Base-by-base conservation (phyloP, 2,113 vertebrate species). In the Anoura caudifer region DNA sequence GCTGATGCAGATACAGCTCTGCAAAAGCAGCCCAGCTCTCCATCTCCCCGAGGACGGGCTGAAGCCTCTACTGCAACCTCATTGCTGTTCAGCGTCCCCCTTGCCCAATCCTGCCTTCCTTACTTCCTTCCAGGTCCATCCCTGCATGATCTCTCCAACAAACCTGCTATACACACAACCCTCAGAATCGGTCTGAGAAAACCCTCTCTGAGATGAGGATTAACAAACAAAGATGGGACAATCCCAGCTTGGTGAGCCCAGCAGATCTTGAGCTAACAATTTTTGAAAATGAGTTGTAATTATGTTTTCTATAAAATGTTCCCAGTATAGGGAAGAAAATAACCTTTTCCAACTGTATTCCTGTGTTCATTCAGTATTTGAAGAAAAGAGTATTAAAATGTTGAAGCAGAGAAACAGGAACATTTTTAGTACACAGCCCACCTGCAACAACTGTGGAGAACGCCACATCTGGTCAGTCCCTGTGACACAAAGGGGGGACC, bases 241-340 rank as follows among this genome's bases (percentile, higher is more conserved):
- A 90, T 50, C 22, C 45, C 87, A 73, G 70, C 4, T 20, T 20
- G 22, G 8, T 1, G 8, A 81, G 83, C 17, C 84, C 88, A 79
- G 24, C 24, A 36, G 54, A 80, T 22, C 19, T 36, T 54, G 47
- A 17, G 50, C 36, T 65, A 88, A 67, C 20, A 76, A 36, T 76
- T 88, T 95, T 82, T 92, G n/a, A 80, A 93, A 92, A 72, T 80
- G 28, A 93, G 26, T 38, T 79, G 10, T 38, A 63, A 69, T 63
- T 43, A 75, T 22, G 19, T 81, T 85, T 94, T 79, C 67, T 89
- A 20, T 41, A 9, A 92, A 90, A 20, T 65, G 20, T 94, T 94
- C 56, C 47, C 70, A 87, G 36, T 10, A 24, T 79, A 54, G 31
- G 28, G n/a, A 85, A 83, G 47, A 86, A 92, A 96, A 50, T 41